phyloP scores from a whole-genome alignment of 2,888 invertebrate species.

The Ichneumon xanthorius region DNA sequence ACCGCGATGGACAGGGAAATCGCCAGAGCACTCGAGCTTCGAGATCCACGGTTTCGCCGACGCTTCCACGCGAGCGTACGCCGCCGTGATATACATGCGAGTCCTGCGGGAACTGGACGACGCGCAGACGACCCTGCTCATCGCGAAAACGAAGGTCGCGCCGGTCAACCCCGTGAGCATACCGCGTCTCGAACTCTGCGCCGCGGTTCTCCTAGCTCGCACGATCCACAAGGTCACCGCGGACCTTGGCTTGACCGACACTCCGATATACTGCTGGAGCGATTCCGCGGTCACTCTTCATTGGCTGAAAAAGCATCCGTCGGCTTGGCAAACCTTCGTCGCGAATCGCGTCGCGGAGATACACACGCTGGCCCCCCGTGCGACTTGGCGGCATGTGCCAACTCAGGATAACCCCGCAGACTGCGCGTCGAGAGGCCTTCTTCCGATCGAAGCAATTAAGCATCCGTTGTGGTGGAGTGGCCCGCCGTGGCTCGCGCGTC shows the following conservation, averaged over 20 bases:
- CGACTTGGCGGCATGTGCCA: background rate
- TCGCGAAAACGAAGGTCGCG: background rate
- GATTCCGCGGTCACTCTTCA: no score
- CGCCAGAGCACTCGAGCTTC: background rate
- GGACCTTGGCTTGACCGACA: background rate
- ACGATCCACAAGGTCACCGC: background rate
- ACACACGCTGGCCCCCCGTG: background rate
- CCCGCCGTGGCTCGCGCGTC: conserved; percentile 67
- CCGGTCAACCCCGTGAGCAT: background rate
- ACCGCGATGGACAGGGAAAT: conserved; percentile 43
- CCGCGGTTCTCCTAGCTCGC: background rate
- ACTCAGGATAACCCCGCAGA: background rate
- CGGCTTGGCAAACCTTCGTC: no score
- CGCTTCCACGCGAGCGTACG: conserved; percentile 17
- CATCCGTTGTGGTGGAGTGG: background rate
- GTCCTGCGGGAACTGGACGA: background rate
- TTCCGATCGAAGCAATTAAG: background rate
- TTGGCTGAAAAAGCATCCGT: no score
- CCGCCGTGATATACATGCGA: conserved; percentile 20
- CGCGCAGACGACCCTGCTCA: background rate
- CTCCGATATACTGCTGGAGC: background rate
- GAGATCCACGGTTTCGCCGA: conserved; percentile 56
- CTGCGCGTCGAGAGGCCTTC: background rate
- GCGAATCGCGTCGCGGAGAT: background rate
- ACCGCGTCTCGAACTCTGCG: conserved; percentile 10